phyloP scores from a whole-genome alignment of 92 coral and sea anemone species.

The Zoanthus sociatus region DNA sequence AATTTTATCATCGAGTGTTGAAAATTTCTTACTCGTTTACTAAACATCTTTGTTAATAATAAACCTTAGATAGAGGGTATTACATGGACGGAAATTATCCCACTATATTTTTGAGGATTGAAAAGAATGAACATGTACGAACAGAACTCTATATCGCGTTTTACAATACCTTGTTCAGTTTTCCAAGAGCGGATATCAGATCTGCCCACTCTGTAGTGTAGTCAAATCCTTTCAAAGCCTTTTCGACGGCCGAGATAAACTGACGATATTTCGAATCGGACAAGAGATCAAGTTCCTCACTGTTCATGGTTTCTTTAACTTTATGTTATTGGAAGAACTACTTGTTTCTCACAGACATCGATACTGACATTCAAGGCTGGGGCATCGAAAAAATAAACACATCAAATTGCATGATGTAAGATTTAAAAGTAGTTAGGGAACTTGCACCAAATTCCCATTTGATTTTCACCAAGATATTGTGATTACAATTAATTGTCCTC shows the following conservation, averaged over 20 bases:
- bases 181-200: slow-evolving; percentile 94
- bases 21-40: too few species aligned
- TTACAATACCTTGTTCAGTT: slow-evolving; percentile 84
- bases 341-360: neutral
- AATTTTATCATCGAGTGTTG: too few species aligned
- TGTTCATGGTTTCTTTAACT: slow-evolving; percentile 65
- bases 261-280: slow-evolving; percentile 98
- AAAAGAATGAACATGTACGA: too few species aligned
- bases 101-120: too few species aligned
- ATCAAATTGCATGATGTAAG: neutral
- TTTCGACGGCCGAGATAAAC: slow-evolving; percentile 93
- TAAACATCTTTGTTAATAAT: too few species aligned
- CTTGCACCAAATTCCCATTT: neutral
- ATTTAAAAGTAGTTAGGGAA: neutral
- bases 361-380: neutral
- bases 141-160: too few species aligned
- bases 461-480: neutral
- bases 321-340: neutral
- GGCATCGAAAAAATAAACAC: neutral
- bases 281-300: slow-evolving; percentile 88
- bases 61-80: too few species aligned
- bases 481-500: neutral
- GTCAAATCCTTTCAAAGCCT: slow-evolving; percentile 92
- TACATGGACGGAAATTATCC: too few species aligned
- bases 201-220: slow-evolving; percentile 99